Conservation (phyloP, 2,888 invertebrate species). For the Tachystola acroxantha region DNA sequence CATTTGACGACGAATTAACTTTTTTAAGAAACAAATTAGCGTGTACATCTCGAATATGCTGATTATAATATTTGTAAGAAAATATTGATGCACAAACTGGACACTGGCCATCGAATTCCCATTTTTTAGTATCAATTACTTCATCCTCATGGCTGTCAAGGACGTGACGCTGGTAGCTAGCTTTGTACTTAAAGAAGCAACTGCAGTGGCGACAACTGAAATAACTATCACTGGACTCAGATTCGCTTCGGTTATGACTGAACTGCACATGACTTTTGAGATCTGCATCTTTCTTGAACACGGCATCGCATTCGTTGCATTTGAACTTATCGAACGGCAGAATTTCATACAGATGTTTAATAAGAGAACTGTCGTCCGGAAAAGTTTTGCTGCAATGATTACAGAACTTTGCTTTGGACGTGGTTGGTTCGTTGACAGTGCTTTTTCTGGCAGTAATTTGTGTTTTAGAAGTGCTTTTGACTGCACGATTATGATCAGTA, state of each 20-base stretch:
- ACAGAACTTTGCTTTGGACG: constrained; percentile 22
- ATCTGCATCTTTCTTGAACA: constrained; percentile 1
- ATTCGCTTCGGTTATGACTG: neutral
- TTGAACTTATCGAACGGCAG: constrained; percentile 22
- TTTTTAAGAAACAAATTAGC: neutral
- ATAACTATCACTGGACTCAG: neutral
- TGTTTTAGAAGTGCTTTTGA: constrained; percentile 17
- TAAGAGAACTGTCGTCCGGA: constrained; percentile 28
- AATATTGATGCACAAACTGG: neutral
- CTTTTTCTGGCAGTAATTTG: constrained; percentile 10
- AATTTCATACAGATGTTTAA: constrained; percentile 39
- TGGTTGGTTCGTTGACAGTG: constrained; percentile 4
- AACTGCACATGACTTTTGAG: constrained; percentile 1
- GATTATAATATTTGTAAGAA: neutral
- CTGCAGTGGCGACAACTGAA: neutral
- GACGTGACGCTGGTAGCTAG: neutral
- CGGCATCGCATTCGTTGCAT: constrained; percentile 5
- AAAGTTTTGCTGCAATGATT: constrained; percentile 39
- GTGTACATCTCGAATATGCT: neutral
- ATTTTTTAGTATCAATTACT: neutral
- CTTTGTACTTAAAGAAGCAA: neutral
- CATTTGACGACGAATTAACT: no score
- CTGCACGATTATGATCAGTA: constrained; percentile 15
- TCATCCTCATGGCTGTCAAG: neutral
- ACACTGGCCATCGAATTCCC: neutral